Conservation (phyloP, 2,888 invertebrate species). For the Eucera pruinosa region DNA sequence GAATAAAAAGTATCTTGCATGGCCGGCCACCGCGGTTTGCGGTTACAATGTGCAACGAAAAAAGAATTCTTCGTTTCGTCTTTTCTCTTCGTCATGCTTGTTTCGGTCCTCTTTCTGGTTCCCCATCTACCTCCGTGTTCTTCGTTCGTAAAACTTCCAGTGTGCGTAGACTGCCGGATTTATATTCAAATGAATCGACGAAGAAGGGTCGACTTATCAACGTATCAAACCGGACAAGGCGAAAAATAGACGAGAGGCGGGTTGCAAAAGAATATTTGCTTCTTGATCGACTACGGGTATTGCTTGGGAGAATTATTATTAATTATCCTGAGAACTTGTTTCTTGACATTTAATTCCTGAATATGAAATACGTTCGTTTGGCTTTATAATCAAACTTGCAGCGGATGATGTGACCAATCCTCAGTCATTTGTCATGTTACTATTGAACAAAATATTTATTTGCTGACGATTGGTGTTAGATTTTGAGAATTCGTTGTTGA, state of each 20-base stretch:
- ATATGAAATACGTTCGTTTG: neutral
- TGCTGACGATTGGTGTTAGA: neutral
- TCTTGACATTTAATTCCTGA: conserved; percentile 14
- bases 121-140: conserved; percentile 21
- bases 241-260: conserved; percentile 49
- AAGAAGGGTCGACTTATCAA: conserved; percentile 69
- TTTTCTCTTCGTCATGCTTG: conserved; percentile 12
- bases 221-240: conserved; percentile 59
- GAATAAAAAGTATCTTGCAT: conserved; percentile 65
- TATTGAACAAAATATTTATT: neutral
- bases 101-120: conserved; percentile 17
- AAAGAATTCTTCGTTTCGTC: conserved; percentile 57
- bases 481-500: neutral
- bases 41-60: conserved; percentile 67
- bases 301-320: conserved; percentile 45
- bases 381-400: neutral
- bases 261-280: conserved; percentile 56
- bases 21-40: conserved; percentile 71
- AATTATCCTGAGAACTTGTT: conserved; percentile 31
- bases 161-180: conserved; percentile 67
- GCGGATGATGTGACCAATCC: neutral
- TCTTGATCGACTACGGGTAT: conserved; percentile 55
- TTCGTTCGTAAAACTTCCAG: conserved; percentile 30
- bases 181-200: conserved; percentile 72
- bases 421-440: neutral